Evolutionary conservation across 2,888 invertebrate species (phyloP), one percentile per base, ranked within the genome.

Genomic region (Tanytarsus gracilentus): DNA sequence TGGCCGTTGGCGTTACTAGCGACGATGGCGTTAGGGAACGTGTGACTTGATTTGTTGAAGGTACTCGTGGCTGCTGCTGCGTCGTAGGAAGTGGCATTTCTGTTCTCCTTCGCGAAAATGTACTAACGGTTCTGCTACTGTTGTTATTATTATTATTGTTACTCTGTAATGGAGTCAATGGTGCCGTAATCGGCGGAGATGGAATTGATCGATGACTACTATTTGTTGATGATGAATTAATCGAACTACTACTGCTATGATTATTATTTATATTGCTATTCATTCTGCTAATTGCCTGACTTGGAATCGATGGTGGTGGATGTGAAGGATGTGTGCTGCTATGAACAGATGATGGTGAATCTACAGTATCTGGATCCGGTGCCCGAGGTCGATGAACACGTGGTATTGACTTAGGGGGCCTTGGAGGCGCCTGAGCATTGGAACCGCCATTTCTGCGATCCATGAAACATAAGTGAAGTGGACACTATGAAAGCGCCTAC

Each of bases 391-490:
- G 76, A 79, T 80, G 80, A 72, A 80, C 79, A 76, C 83, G 82
- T 77, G 84, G 83, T 79, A 81, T 78, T 75, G 81, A 78, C 79
- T 83, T 82, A 75, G 82, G 81, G 78, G 82, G 82, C 79, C 82
- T 79, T 77, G 82, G 82, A 79, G 83, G 82, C 81, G 81, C 81
- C 80, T 81, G 81, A 79, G 80, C 83, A 73, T 74, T 73, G 44
- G 18, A 44, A 81, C 83, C 84, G 82, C 84, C 83, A 84, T 85
- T 74, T 69, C 72, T 83, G 79, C 82, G 81, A 79, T 84, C 85
- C 85, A 85, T 85, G 77, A 60, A 60, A 60, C 60, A 60, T 50
- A 60, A 39, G 49, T 25, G 39, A 36, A n/a, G n/a, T 44, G 21
- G 44, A 44, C 44, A 44, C 44, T 44, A 16, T 18, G 11, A 18